Base-by-base conservation (phyloP, 2,113 vertebrate species). In the Mus spicilegus region DNA sequence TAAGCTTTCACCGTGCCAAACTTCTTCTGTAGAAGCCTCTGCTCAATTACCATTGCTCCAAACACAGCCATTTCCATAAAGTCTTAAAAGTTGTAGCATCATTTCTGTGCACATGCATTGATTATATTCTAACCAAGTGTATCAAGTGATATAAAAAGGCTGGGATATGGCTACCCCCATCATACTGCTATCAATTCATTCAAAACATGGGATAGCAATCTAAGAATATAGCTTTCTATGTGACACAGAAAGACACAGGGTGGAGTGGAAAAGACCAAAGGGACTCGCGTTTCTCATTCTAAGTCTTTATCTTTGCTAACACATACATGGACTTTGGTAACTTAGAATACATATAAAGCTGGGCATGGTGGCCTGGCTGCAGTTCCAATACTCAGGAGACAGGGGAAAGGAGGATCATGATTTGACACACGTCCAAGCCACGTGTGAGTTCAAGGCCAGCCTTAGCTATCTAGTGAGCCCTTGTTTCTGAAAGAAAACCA, bases 231-330 rank as follows among this genome's bases (percentile, higher is more conserved):
- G 69, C 14, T 65, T 94, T 93, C 80, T 67, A 87, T 82, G n/a
- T 77, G 9, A 51, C 28, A 36, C 7, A 91, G 61, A 56, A 91
- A 36, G 28, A 49, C 7, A 0, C 0, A 81, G 63, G 75, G 46
- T 17, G 28, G 11, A 16, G 12, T 70, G 39, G 39, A 33, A 89
- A 39, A 58, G 56, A 84, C 56, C 20, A 20, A 56, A 9, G 28
- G 61, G 39, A 39, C 13, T 80, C n/a, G 5, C 6, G n/a, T 10
- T 95, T 67, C 85, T 86, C 58, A 91, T 89, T 85, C 54, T 81
- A 80, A 89, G 77, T 80, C 61, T 61, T 72, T 86, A 90, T 82
- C 92, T 94, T 92, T 82, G 42, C 85, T 67, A 5, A 63, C n/a
- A 30, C 49, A 56, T 28, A 80, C 30, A 33, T 56, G 63, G 39